phyloP scores from a whole-genome alignment of 1,140 invertebrate species.

The Caenorhabditis elegans region WBcel235 BX284604.4:762501-763000 shows the following conservation, averaged over 20 bases:
- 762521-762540: constrained; percentile 1
- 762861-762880: constrained; percentile 38
- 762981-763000: constrained; percentile 44
- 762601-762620: constrained; percentile 33
- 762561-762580: not conserved
- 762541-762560: not conserved
- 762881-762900: constrained; percentile 36
- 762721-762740: constrained; percentile 16
- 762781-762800: constrained; percentile 36
- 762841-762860: constrained; percentile 30
- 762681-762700: constrained; percentile 15
- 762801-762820: constrained; percentile 1
- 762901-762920: constrained; percentile 31
- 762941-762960: constrained; percentile 31
- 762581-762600: not conserved
- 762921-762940: not conserved
- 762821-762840: constrained; percentile 17
- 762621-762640: constrained; percentile 22
- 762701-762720: constrained; percentile 21
- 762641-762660: constrained; percentile 20
- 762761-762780: constrained; percentile 39
- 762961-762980: constrained; percentile 39
- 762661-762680: constrained; percentile 29
- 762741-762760: constrained; percentile 4
- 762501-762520: constrained; percentile 3